Conservation (phyloP, 2,888 invertebrate genomes). For the Eupithecia insigniata region DNA sequence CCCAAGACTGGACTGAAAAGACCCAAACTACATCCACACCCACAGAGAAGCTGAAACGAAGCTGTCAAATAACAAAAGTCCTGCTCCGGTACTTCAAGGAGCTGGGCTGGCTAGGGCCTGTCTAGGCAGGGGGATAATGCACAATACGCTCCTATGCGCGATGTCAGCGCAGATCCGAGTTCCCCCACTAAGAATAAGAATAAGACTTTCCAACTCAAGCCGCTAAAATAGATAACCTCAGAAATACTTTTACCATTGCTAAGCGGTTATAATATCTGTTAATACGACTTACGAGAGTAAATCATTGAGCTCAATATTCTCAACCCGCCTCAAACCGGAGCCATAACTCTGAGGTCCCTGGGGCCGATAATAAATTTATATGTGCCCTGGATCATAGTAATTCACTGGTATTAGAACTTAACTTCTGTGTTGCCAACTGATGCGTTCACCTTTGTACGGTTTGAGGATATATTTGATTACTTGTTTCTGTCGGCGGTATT, state of each 20-base stretch:
- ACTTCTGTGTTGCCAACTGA: constrained; percentile 9
- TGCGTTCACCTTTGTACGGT: background rate
- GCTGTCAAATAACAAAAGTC: too few relatives aligned
- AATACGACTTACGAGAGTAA: constrained; percentile 17
- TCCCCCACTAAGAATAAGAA: too few relatives aligned
- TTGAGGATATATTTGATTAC: background rate
- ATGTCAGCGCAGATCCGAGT: too few relatives aligned
- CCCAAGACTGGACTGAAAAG: too few relatives aligned
- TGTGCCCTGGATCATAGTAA: constrained; percentile 12
- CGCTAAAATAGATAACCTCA: too few relatives aligned
- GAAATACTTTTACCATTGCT: background rate
- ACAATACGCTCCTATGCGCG: too few relatives aligned
- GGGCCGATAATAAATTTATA: constrained; percentile 13
- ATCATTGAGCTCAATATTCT: constrained; percentile 35
- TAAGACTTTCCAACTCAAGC: too few relatives aligned
- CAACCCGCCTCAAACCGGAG: constrained; percentile 28
- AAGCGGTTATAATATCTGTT: constrained; percentile 10
- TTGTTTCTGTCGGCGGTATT: background rate
- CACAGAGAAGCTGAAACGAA: too few relatives aligned
- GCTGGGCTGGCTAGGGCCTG: too few relatives aligned
- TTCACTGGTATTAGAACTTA: constrained; percentile 17
- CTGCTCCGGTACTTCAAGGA: too few relatives aligned
- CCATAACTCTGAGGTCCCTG: constrained; percentile 22
- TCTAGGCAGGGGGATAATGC: too few relatives aligned
- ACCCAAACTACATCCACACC: too few relatives aligned